Percentiles rank a stretch among this genome's conserved stretches.
Evolutionary conservation across 2,888 invertebrate genomes (phyloP).

Genomic region (Drosophila bunnanda): DNA sequence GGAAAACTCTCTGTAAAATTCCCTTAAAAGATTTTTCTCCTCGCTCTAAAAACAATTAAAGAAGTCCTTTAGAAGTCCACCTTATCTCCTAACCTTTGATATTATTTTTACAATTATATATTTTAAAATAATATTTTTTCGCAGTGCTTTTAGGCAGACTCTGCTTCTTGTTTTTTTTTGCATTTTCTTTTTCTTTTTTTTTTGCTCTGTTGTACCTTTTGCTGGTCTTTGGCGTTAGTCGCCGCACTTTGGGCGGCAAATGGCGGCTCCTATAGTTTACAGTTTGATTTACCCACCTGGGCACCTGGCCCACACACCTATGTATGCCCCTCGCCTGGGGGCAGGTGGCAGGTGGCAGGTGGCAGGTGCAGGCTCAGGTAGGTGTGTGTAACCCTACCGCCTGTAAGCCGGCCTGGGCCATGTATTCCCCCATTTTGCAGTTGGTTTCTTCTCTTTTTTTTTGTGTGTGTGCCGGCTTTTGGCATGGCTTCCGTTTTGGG

Average conservation of each 20-base stretch:
- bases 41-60: not conserved
- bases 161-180: slow-evolving; percentile 1
- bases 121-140: not conserved
- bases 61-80: not conserved
- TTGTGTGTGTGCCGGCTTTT: slow-evolving; percentile 44
- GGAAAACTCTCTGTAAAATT: too few relatives aligned
- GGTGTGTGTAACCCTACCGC: slow-evolving; percentile 2
- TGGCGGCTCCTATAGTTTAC: slow-evolving; percentile 74
- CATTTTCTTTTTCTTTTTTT: not conserved
- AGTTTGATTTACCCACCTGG: slow-evolving; percentile 59
- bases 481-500: slow-evolving; percentile 74
- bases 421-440: slow-evolving; percentile 20
- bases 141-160: slow-evolving; percentile 17
- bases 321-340: slow-evolving; percentile 5
- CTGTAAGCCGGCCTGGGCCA: not conserved
- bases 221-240: slow-evolving; percentile 71
- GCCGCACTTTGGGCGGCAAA: slow-evolving; percentile 78
- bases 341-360: slow-evolving; percentile 16
- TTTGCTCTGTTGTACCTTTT: slow-evolving; percentile 9
- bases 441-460: slow-evolving; percentile 34
- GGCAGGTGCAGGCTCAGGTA: not conserved
- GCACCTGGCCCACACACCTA: slow-evolving; percentile 6
- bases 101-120: not conserved
- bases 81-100: fast-evolving
- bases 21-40: too few relatives aligned